Conservation (phyloP, 2,797 vertebrate genomes). For the Clarias laeviceps region DNA sequence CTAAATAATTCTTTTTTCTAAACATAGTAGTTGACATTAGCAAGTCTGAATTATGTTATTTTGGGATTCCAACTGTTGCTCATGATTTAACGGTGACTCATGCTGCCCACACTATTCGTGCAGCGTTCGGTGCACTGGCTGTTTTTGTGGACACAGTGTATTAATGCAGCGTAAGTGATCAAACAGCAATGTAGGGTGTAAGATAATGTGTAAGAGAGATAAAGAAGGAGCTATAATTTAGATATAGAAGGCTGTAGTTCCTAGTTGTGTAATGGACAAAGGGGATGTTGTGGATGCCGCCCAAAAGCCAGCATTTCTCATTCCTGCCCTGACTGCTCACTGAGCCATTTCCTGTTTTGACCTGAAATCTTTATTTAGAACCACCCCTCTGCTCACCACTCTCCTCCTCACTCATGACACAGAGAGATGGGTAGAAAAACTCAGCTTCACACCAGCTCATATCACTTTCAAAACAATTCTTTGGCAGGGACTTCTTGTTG, state of each 20-base stretch:
- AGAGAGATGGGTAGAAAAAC: constrained; percentile 65
- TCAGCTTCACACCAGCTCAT: constrained; percentile 42
- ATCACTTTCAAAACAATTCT: constrained; percentile 38
- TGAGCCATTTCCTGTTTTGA: constrained; percentile 99
- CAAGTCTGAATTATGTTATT: constrained; percentile 44
- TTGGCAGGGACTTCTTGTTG: constrained; percentile 35
- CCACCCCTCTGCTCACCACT: constrained; percentile 79
- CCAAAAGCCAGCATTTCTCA: constrained; percentile 84
- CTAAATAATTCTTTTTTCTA: constrained; percentile 36
- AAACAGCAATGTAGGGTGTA: constrained; percentile 24
- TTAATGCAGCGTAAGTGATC: constrained; percentile 42
- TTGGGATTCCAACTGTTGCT: constrained; percentile 52
- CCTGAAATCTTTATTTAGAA: constrained; percentile 99
- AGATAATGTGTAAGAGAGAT: constrained; percentile 35
- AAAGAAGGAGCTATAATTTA: constrained; percentile 11
- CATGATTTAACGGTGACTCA: constrained; percentile 52
- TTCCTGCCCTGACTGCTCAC: constrained; percentile 92
- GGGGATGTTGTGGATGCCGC: constrained; percentile 81
- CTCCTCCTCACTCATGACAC: constrained; percentile 75
- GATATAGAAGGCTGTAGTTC: constrained; percentile 45
- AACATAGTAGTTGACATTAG: constrained; percentile 37
- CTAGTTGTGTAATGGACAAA: constrained; percentile 70
- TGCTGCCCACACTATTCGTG: constrained; percentile 47
- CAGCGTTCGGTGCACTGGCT: constrained; percentile 29
- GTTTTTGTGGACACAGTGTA: constrained; percentile 42